Evolutionary conservation across 2,888 invertebrate genomes (phyloP).

Genomic region (Campaea margaritaria): DNA sequence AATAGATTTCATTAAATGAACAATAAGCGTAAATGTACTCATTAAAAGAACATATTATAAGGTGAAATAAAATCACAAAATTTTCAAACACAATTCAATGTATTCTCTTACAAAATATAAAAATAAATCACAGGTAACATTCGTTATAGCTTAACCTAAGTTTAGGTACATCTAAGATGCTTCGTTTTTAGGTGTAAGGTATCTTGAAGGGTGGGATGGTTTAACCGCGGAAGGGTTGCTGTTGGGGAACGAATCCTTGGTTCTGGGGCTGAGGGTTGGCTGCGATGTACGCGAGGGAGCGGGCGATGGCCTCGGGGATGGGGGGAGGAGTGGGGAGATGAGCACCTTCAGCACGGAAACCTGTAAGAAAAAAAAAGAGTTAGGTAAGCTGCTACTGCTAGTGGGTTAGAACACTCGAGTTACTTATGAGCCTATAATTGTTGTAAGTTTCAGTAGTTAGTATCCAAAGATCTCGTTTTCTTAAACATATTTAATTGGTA

Average conservation of each 20-base stretch:
- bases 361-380: slow-evolving; percentile 51
- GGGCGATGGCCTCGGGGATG: slow-evolving; percentile 85
- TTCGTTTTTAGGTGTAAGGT: slow-evolving; percentile 42
- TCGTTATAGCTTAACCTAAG: slow-evolving; percentile 57
- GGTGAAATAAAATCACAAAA: background rate
- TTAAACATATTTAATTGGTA: too few relatives aligned
- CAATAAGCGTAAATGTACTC: too few relatives aligned
- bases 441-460: too few relatives aligned
- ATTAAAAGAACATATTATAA: too few relatives aligned
- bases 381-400: too few relatives aligned
- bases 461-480: too few relatives aligned
- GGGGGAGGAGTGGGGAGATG: slow-evolving; percentile 87
- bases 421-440: too few relatives aligned
- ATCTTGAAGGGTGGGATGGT: slow-evolving; percentile 14
- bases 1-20: too few relatives aligned
- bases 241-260: slow-evolving; percentile 49
- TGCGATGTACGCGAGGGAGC: slow-evolving; percentile 77
- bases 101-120: slow-evolving; percentile 47
- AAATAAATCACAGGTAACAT: slow-evolving; percentile 79
- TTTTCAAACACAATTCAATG: slow-evolving; percentile 23
- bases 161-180: slow-evolving; percentile 44
- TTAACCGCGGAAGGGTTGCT: slow-evolving; percentile 70
- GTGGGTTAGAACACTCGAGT: too few relatives aligned
- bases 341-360: slow-evolving; percentile 86
- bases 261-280: slow-evolving; percentile 69